These are phyloP conservation scores for Lasioglossum oenotherae DNA, from an alignment of 2,888 invertebrate genomes.

Conservation along the genomic window DNA sequence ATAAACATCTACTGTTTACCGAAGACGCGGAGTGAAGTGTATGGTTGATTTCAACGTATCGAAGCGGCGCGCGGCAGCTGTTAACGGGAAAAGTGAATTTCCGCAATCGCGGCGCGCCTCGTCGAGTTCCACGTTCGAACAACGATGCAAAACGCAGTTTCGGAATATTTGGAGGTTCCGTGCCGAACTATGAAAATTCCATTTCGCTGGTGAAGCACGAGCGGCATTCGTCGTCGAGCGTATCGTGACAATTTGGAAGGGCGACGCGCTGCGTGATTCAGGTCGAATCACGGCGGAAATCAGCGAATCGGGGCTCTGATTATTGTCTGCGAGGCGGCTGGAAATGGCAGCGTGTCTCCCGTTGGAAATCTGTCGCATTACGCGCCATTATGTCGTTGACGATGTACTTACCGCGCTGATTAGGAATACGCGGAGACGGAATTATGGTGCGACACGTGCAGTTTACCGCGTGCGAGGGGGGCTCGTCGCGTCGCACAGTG, in stretches of 20 bases:
- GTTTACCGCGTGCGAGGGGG: background rate
- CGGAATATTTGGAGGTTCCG: background rate
- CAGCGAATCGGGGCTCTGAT: conserved; percentile 56
- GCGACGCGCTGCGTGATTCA: conserved; percentile 15
- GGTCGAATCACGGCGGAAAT: conserved; percentile 49
- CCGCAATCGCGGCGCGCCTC: background rate
- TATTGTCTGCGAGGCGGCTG: conserved; percentile 43
- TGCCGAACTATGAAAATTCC: background rate
- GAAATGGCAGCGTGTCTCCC: conserved; percentile 35
- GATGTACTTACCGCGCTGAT: conserved; percentile 58
- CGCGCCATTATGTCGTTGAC: conserved; percentile 65
- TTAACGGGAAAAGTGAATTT: background rate
- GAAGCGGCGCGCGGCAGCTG: no score
- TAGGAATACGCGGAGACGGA: conserved; percentile 57
- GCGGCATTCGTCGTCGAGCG: background rate
- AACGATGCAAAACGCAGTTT: background rate
- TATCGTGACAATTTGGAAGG: conserved; percentile 5
- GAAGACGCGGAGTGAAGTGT: no score
- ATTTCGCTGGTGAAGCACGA: background rate
- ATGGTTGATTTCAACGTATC: no score
- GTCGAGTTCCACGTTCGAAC: background rate
- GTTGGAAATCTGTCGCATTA: conserved; percentile 63
- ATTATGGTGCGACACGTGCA: conserved; percentile 41
- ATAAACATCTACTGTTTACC: no score
- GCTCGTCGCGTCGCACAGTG: no score